A percentile compares a stretch with the other conserved stretches of the same genome.
Evolutionary conservation across 1,140 invertebrate species (phyloP).

Genomic region (Cydia amplana): DNA sequence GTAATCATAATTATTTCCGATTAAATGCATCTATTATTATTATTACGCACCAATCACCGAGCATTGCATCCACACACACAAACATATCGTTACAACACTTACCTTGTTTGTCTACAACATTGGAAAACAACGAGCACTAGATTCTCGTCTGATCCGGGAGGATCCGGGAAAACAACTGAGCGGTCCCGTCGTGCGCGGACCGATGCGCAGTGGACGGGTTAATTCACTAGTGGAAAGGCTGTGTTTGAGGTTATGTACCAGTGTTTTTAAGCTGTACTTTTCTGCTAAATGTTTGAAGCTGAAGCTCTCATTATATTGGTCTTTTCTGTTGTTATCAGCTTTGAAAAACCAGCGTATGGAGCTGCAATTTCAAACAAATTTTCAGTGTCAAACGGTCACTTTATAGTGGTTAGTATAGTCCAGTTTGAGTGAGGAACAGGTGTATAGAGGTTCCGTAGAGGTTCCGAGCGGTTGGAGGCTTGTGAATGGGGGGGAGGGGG

Average conservation of each 20-base stretch:
- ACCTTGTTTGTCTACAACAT: slow-evolving; percentile 70
- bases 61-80: background rate
- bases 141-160: slow-evolving; percentile 42
- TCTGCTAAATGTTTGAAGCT: background rate
- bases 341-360: background rate
- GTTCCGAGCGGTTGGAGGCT: slow-evolving; percentile 52
- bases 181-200: slow-evolving; percentile 51
- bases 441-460: slow-evolving; percentile 41
- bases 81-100: slow-evolving; percentile 44
- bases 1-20: background rate
- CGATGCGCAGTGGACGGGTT: slow-evolving; percentile 47
- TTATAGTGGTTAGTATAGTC: background rate
- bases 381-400: background rate
- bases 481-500: slow-evolving; percentile 53
- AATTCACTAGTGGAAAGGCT: background rate
- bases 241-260: background rate
- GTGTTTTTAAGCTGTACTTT: background rate
- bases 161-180: slow-evolving; percentile 63
- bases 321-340: background rate
- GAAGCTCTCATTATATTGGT: background rate
- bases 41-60: background rate
- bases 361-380: background rate
- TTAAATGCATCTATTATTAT: background rate
- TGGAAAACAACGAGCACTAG: slow-evolving; percentile 57
- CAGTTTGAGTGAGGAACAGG: background rate